Evolutionary conservation across 2,113 vertebrate genomes (phyloP), one percentile per base, ranked within the genome.

Genomic region (Bombycilla garrulus): DNA sequence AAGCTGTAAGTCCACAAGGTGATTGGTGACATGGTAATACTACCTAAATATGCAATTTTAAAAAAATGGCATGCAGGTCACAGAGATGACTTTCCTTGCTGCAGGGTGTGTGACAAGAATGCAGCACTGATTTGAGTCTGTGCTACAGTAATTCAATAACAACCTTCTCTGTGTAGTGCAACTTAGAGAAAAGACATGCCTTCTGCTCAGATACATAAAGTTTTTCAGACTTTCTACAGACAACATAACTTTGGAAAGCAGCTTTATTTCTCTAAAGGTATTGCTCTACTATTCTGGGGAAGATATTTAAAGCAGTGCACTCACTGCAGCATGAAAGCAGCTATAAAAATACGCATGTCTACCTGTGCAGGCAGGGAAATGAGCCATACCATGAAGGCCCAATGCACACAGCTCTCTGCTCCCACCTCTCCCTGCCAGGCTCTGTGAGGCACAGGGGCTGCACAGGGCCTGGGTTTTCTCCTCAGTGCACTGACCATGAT

Each of bases 391-490:
- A 17, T 9, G 45, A 57, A 1, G 11, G 48, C 19, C 0, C 1
- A 64, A n/a, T 29, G 22, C 20, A 0, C 19, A n/a, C 18, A 58
- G 44, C 16, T 42, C 6, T 28, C 44, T 81, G 33, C 26, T 45
- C 38, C 29, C 23, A 36, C 35, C 24, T 56, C 31, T 82, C 57
- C n/a, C 57, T 61, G 26, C 15, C 38, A 23, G 18, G 24, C 14
- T 72, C 53, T 1, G 0, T 33, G 36, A 36, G 69, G 22, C 45
- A 47, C 15, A n/a, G 40, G 10, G 5, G 35, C 48, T 92, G 15
- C 28, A 6, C 3, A 19, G 23, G 6, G 25, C 19, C 23, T 0
- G 0, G 22, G 13, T 10, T 56, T 48, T 17, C 6, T 61, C n/a
- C 36, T 56, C 24, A 6, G 12, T 38, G 23, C 60, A 26, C 36